Conservation (phyloP, 2,797 vertebrate species). For the Siniperca obscura region DNA sequence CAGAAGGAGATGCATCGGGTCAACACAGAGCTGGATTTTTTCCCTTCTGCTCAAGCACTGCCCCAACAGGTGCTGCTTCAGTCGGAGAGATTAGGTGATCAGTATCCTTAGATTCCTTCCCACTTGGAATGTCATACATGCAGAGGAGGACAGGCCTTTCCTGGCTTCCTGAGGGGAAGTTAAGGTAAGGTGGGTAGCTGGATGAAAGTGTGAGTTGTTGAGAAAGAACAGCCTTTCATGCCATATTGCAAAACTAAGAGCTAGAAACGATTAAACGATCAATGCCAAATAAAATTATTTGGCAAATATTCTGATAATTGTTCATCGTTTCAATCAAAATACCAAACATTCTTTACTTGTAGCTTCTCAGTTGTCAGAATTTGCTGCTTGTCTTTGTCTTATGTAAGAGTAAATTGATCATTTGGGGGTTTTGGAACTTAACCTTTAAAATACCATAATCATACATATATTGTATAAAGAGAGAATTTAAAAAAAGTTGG, state of each 20-base stretch:
- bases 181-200: slow-evolving; percentile 60
- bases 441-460: not conserved
- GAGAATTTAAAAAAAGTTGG: not conserved
- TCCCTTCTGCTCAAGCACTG: slow-evolving; percentile 39
- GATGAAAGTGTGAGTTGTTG: slow-evolving; percentile 47
- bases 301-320: not conserved
- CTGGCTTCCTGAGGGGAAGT: slow-evolving; percentile 52
- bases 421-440: not conserved
- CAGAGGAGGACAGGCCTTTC: slow-evolving; percentile 53
- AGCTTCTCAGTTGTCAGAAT: not conserved
- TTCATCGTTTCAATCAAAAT: not conserved
- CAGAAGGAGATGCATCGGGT: slow-evolving; percentile 62
- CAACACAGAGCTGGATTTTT: slow-evolving; percentile 56
- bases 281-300: not conserved
- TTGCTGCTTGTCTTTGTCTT: not conserved
- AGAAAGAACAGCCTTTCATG: slow-evolving; percentile 1
- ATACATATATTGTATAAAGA: no score
- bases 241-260: not conserved
- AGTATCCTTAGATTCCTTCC: slow-evolving; percentile 77
- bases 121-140: slow-evolving; percentile 77
- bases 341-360: not conserved
- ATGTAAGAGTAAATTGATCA: not conserved
- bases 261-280: not conserved
- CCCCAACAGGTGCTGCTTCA: slow-evolving; percentile 81
- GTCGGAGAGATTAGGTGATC: slow-evolving; percentile 78